Conservation (phyloP, 2,797 vertebrate species). For the Borostomias antarcticus region DNA sequence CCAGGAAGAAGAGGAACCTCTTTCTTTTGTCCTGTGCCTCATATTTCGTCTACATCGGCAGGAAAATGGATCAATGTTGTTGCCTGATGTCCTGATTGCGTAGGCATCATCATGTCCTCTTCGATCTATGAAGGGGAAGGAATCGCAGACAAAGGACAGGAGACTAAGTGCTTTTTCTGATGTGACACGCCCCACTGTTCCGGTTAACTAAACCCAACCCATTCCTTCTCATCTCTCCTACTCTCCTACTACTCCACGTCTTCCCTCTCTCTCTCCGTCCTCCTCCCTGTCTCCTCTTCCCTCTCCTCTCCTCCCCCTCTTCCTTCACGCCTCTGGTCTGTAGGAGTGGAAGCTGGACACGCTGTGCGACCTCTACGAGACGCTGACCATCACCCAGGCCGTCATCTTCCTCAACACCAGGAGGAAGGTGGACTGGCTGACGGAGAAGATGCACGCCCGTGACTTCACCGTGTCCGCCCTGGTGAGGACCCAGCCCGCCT, state of each 20-base stretch:
- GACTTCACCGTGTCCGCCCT: constrained; percentile 84
- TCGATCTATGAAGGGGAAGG: too few relatives aligned
- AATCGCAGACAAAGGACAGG: too few relatives aligned
- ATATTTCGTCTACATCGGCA: too few relatives aligned
- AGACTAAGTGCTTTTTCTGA: too few relatives aligned
- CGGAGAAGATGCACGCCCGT: constrained; percentile 83
- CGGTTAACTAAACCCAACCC: neutral
- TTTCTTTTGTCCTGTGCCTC: too few relatives aligned
- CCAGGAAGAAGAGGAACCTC: too few relatives aligned
- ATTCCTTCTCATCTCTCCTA: neutral
- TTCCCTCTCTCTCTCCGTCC: too few relatives aligned
- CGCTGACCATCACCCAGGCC: constrained; percentile 77
- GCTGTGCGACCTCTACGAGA: constrained; percentile 46
- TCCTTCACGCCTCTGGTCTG: neutral
- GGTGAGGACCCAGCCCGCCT: constrained; percentile 52
- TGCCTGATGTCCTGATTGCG: too few relatives aligned
- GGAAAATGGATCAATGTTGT: too few relatives aligned
- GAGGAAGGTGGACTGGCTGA: constrained; percentile 86
- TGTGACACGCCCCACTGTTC: too few relatives aligned
- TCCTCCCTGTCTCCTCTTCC: neutral
- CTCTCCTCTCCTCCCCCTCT: neutral
- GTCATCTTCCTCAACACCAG: constrained; percentile 85
- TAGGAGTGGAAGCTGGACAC: constrained; percentile 59
- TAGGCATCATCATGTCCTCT: too few relatives aligned
- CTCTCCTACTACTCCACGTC: neutral